phyloP scores from a whole-genome alignment of 2,113 vertebrate genomes.

The Paradoxurus hermaphroditus region DNA sequence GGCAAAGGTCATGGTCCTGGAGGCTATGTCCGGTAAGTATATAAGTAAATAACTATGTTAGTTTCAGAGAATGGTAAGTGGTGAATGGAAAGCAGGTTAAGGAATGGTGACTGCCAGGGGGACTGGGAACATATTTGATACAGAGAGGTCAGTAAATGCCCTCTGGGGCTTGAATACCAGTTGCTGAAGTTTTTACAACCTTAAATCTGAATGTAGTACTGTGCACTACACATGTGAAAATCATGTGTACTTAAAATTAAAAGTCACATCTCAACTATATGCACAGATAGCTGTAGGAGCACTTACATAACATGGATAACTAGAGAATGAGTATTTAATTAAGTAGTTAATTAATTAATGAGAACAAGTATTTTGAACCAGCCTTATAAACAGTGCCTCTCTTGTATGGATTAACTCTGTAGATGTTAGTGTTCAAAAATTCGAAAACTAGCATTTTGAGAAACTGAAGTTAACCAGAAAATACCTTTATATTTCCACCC shows the following conservation, averaged over 20 bases:
- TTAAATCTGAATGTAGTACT: neutral
- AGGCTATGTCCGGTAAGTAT: neutral
- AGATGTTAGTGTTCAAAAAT: neutral
- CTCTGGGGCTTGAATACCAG: neutral
- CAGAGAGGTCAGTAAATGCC: neutral
- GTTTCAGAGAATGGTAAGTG: neutral
- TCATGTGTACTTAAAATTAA: neutral
- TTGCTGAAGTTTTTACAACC: neutral
- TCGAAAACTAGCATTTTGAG: neutral
- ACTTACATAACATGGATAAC: neutral
- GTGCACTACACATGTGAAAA: neutral
- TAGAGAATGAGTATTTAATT: neutral
- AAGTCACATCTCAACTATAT: neutral
- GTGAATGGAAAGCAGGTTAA: neutral
- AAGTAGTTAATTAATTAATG: neutral
- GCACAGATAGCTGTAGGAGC: neutral
- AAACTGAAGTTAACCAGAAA: neutral
- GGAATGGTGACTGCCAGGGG: fast-evolving
- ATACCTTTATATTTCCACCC: neutral
- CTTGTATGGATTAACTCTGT: neutral
- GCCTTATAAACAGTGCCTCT: neutral
- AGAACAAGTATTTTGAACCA: neutral
- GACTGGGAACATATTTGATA: neutral
- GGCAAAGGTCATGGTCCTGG: neutral
- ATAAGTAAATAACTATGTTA: neutral